Conservation (phyloP, 2,888 invertebrate species). For the Nomada hirtipes region DNA sequence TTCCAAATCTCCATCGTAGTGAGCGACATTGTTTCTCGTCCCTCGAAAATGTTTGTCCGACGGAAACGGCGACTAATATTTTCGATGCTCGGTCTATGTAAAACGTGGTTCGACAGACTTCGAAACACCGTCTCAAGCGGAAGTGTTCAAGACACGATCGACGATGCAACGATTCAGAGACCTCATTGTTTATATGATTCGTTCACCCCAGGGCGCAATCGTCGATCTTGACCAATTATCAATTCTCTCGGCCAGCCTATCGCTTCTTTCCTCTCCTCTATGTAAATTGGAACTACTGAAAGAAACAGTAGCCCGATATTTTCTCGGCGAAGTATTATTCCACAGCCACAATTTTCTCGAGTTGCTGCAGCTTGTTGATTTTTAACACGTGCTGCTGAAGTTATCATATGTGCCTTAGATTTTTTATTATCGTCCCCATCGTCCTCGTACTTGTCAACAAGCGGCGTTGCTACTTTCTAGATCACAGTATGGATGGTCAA, state of each 20-base stretch:
- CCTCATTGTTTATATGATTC: slow-evolving; percentile 41
- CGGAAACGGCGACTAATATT: background rate
- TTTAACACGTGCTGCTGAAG: slow-evolving; percentile 3
- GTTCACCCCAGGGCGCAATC: slow-evolving; percentile 14
- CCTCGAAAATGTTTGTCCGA: background rate
- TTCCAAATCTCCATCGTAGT: slow-evolving; percentile 61
- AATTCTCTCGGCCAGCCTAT: background rate
- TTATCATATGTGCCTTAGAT: slow-evolving; percentile 41
- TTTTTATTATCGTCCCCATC: slow-evolving; percentile 39
- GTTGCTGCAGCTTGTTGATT: background rate
- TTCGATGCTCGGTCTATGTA: background rate
- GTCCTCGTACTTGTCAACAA: background rate
- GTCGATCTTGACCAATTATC: slow-evolving; percentile 15
- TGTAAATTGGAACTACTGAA: background rate
- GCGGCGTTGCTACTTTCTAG: slow-evolving; percentile 53
- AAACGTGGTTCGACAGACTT: background rate
- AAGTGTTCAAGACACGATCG: slow-evolving; percentile 3
- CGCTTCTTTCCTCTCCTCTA: background rate
- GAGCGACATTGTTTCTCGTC: slow-evolving; percentile 49
- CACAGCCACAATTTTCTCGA: background rate
- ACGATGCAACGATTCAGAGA: slow-evolving; percentile 44
- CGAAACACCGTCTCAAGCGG: slow-evolving; percentile 22
- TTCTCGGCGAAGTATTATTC: slow-evolving; percentile 1
- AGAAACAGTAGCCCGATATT: background rate
- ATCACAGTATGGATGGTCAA: background rate